These are phyloP conservation scores for Stegana nigrithorax DNA, from an alignment of 2,888 invertebrate genomes.

Conservation along the genomic window DNA sequence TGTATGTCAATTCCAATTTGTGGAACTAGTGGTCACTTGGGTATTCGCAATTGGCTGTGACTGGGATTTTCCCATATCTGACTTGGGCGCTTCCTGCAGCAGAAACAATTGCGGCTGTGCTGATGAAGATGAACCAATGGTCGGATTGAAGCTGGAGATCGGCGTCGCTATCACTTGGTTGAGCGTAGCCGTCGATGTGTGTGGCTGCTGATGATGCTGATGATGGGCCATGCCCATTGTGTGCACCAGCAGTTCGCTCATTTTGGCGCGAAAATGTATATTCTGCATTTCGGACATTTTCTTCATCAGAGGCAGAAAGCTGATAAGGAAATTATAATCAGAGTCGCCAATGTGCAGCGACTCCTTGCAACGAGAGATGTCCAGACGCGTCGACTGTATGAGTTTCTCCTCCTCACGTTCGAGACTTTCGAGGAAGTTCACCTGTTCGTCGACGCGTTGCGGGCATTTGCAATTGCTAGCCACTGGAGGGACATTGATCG, in stretches of 20 bases:
- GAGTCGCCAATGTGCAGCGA: constrained; percentile 58
- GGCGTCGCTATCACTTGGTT: neutral
- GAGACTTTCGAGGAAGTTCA: constrained; percentile 53
- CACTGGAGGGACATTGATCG: neutral
- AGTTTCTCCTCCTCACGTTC: constrained; percentile 58
- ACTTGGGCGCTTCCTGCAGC: neutral
- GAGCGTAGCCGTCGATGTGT: neutral
- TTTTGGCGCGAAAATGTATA: constrained; percentile 56
- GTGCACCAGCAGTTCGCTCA: constrained; percentile 55
- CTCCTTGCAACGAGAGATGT: constrained; percentile 52
- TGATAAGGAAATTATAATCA: constrained; percentile 61
- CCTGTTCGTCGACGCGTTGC: constrained; percentile 53
- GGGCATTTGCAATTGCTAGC: constrained; percentile 50
- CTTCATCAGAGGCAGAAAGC: constrained; percentile 63
- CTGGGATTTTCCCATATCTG: neutral
- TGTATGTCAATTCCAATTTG: constrained; percentile 49
- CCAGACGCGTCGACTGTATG: constrained; percentile 58
- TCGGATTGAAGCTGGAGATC: neutral
- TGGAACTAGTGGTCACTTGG: constrained; percentile 44
- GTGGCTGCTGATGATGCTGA: constrained; percentile 14
- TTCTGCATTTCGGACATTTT: constrained; percentile 59
- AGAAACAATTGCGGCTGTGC: constrained; percentile 25
- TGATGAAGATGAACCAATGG: constrained; percentile 15
- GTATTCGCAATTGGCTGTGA: constrained; percentile 51
- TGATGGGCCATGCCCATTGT: constrained; percentile 40